Base-by-base conservation (phyloP, 2,888 invertebrate genomes). In the Leucozona laternaria region DNA sequence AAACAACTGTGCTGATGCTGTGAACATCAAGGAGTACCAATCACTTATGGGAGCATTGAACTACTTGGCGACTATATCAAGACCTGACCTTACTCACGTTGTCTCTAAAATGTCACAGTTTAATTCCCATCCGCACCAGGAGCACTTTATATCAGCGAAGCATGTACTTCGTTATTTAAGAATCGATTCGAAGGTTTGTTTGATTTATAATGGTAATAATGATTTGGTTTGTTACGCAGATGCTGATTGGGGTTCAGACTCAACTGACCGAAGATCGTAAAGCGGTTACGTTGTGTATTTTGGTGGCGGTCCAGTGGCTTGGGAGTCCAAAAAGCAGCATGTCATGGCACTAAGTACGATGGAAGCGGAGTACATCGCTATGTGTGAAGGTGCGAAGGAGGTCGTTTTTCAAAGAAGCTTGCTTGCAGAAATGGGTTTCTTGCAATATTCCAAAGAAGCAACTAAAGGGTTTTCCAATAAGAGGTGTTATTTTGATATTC, bases 321-420 rank as follows among this genome's bases (percentile, higher is more conserved):
- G 85, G 85, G 88, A 89, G 58, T 88, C 88, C 20, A 79, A 83
- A 57, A 87, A 88, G 48, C 83, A 86, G 22, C n/a, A 66, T 4
- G 68, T 82, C 2, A 66, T 80, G 1, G 76, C 87, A 3, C 48
- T 87, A 10, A 87, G 84, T 31, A 72, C 81, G n/a, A 88, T 79
- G 79, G 88, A 86, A 28, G 88, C 88, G 0, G 88, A 89, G 48
- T 88, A 89, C n/a, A 85, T 88, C 10, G 88, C 79, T 4, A 37
- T 86, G 22, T 88, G 80, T 25, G 80, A 86, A 66, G 79, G 81
- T 1, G 40, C 72, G 1, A 89, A 88, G 17, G 83, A 86, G 31
- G 68, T 88, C 2, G 43, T 60, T 5, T 88, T 88, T 62, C 37
- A 37, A 2, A 48, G 88, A 68, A 78, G 76, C 15, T 57, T 89